Evolutionary conservation across 1,140 invertebrate genomes (phyloP).

Genomic region (Aporrectodea caliginosa): DNA sequence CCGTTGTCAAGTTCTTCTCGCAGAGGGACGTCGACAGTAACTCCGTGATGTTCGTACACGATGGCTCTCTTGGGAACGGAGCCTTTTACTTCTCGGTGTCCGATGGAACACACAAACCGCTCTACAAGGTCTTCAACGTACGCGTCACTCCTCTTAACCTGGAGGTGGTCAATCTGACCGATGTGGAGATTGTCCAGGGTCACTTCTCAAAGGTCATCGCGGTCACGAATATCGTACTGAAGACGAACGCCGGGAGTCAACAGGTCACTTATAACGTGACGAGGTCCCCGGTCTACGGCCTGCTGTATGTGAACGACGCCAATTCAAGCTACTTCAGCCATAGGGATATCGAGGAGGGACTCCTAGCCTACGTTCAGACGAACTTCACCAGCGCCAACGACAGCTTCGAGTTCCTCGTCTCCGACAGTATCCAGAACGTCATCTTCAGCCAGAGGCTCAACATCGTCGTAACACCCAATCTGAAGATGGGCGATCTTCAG

Average conservation of each 20-base stretch:
- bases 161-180: constrained; percentile 65
- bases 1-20: constrained; percentile 41
- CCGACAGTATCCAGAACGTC: constrained; percentile 67
- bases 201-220: constrained; percentile 71
- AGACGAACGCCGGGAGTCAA: constrained; percentile 73
- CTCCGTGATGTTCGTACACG: constrained; percentile 75
- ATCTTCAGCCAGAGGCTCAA: constrained; percentile 71
- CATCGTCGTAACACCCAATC: constrained; percentile 55
- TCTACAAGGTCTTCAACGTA: constrained; percentile 78
- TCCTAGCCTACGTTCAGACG: constrained; percentile 84
- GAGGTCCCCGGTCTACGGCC: constrained; percentile 68
- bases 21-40: constrained; percentile 48
- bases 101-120: constrained; percentile 79
- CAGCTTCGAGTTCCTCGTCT: constrained; percentile 75
- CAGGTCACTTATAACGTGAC: constrained; percentile 77
- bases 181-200: constrained; percentile 69
- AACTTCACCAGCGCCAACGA: constrained; percentile 58
- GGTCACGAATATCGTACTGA: constrained; percentile 71
- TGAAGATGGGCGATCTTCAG: constrained; percentile 1
- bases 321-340: constrained; percentile 69
- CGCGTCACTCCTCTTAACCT: constrained; percentile 73
- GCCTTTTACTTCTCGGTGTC: constrained; percentile 85
- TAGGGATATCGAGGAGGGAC: constrained; percentile 67
- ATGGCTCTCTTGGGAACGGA: constrained; percentile 66
- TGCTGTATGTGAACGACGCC: constrained; percentile 68